Base-by-base conservation (phyloP, 53 echinoderm and acorn worm genomes). In the Astropecten irregularis region DNA sequence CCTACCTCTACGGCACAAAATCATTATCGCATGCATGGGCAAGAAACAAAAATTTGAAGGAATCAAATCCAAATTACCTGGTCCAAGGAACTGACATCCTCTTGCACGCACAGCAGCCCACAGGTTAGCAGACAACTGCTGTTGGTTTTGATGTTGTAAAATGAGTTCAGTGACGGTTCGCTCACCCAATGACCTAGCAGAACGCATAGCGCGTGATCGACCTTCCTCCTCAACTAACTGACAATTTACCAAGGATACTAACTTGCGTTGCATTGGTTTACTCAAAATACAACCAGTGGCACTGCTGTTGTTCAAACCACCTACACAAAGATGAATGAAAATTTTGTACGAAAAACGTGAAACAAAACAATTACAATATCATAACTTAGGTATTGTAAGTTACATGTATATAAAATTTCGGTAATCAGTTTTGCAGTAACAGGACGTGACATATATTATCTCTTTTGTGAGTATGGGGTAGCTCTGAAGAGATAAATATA, bases 11-110 rank as follows among this genome's bases (percentile, higher is more conserved):
- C n/a, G n/a, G n/a, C n/a, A n/a, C n/a, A n/a, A n/a, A n/a, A n/a
- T n/a, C n/a, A n/a, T n/a, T n/a, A n/a, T n/a, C n/a, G n/a, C n/a
- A n/a, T n/a, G n/a, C n/a, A n/a, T n/a, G n/a, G n/a, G n/a, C n/a
- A n/a, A n/a, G n/a, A n/a, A n/a, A n/a, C n/a, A n/a, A n/a, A n/a
- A n/a, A n/a, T n/a, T n/a, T n/a, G n/a, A n/a, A n/a, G n/a, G n/a
- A n/a, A n/a, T n/a, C n/a, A n/a, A n/a, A n/a, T n/a, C n/a, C n/a
- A 42, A 42, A 6, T 77, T 66, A 94, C 93, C 97, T 81, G 97
- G 97, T 42, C 97, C 97, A 53, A 96, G 94, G 50, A 96, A 96
- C 92, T 96, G 97, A 55, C 97, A 96, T 13, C 97, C 93, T 53
- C 94, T 89, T 26, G 90, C 90, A 11, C 97, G 82, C 3, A 96